A percentile compares a stretch with the other conserved stretches of the same genome.
phyloP scores from a whole-genome alignment of 2,113 vertebrate genomes.

The Synchiropus splendidus region DNA sequence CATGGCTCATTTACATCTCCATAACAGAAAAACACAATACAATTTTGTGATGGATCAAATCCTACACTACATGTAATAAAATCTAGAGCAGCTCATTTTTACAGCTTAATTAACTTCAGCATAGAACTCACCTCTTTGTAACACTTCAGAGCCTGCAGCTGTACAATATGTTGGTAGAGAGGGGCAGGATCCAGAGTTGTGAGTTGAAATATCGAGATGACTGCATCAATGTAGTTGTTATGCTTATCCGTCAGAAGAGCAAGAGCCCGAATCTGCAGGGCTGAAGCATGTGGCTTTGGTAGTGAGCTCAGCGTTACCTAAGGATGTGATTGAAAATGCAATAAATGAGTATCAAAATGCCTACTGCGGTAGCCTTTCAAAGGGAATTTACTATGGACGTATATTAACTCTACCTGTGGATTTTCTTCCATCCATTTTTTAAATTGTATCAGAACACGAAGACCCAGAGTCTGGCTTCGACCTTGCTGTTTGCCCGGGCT shows the following conservation, averaged over 20 bases:
- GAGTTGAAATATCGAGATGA: constrained; percentile 60
- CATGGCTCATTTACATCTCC: no score
- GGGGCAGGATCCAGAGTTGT: constrained; percentile 36
- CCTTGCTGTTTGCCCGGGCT: constrained; percentile 51
- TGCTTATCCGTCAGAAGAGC: constrained; percentile 44
- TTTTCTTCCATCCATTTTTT: constrained; percentile 47
- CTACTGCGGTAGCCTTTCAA: not conserved
- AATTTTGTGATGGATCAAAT: no score
- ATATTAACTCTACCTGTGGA: constrained; percentile 30
- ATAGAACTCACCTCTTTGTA: constrained; percentile 65
- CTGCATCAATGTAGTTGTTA: constrained; percentile 33
- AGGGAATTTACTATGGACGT: not conserved
- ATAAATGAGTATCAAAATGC: not conserved
- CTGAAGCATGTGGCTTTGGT: constrained; percentile 18
- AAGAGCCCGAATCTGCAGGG: constrained; percentile 52
- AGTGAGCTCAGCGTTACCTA: constrained; percentile 42
- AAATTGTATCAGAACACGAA: constrained; percentile 59
- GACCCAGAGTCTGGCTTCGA: constrained; percentile 42
- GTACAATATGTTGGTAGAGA: constrained; percentile 36
- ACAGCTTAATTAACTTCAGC: no score
- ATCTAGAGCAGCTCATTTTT: no score
- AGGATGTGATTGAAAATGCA: not conserved
- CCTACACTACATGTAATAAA: no score
- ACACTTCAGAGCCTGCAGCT: constrained; percentile 33
- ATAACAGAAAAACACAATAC: no score